Evolutionary conservation across 2,113 vertebrate genomes (phyloP), one percentile per base, ranked within the genome.

Genomic region (Eublepharis macularius): DNA sequence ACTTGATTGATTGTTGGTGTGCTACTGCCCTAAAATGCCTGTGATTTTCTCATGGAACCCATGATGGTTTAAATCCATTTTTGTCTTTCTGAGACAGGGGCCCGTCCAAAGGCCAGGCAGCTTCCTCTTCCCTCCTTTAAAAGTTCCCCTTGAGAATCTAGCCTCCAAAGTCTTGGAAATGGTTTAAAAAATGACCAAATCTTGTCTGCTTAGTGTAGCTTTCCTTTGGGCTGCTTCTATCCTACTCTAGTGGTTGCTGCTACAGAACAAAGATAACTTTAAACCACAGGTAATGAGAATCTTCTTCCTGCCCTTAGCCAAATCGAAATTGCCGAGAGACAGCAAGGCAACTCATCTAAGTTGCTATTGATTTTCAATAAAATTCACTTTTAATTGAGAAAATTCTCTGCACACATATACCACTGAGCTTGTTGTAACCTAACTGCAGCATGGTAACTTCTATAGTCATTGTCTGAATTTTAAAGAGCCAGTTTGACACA

Each of bases 211-310:
- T 2, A 24, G 21, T 65, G 14, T 19, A 34, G 16, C 8, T 60
- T 75, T 83, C 41, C 36, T 75, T 83, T 45, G 13, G 17, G 12
- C 21, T 51, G 57, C 32, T 83, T 73, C 34, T 12, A 10, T 17
- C 49, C 60, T 36, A 24, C 24, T 26, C 2, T 11, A 29, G n/a
- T 24, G 14, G 36, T 49, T 68, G n/a, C 73, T 39, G 45, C 21
- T 49, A 32, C 21, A 49, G 60, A 63, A 68, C 73, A 84, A 76
- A 83, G 57, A 66, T 39, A 45, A 73, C 69, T 43, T 73, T 63
- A 83, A 82, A 63, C 41, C 39, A 29, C 41, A 84, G 41, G 43
- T 76, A 84, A 84, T 84, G 82, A 83, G 82, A 83, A 84, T 68
- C 60, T 76, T 76, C 81, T 74, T 47, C 57, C 39, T 84, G 82